Conservation (phyloP, 2,888 invertebrate genomes). For the Diplazon laetatorius region DNA sequence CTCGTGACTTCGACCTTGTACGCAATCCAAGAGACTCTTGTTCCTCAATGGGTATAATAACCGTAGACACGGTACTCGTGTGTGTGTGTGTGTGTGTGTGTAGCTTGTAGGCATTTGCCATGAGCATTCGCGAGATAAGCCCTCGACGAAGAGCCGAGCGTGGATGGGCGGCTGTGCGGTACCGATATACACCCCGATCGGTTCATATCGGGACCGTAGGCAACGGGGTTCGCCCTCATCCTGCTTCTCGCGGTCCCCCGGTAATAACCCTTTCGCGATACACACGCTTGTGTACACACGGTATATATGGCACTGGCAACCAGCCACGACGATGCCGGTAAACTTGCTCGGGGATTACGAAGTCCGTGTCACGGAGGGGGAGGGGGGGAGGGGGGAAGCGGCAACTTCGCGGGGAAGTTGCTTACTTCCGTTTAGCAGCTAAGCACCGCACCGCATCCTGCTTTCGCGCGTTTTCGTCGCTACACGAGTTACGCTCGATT, state of each 20-base stretch:
- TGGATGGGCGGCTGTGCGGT: not conserved
- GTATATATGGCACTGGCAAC: slow-evolving; percentile 70
- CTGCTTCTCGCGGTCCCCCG: slow-evolving; percentile 22
- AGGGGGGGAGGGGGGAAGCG: slow-evolving; percentile 32
- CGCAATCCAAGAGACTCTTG: too few relatives aligned
- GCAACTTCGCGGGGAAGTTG: slow-evolving; percentile 71
- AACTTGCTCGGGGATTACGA: slow-evolving; percentile 76
- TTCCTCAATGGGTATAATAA: too few relatives aligned
- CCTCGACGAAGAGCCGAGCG: slow-evolving; percentile 24
- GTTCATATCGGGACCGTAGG: too few relatives aligned
- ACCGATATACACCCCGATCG: too few relatives aligned
- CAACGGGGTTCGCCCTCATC: too few relatives aligned
- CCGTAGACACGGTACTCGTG: too few relatives aligned
- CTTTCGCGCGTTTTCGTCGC: slow-evolving; percentile 53
- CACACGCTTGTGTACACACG: slow-evolving; percentile 17
- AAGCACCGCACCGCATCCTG: slow-evolving; percentile 4
- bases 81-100: slow-evolving; percentile 9
- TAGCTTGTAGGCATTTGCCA: slow-evolving; percentile 41
- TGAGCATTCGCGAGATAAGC: slow-evolving; percentile 52
- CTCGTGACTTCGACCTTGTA: too few relatives aligned
- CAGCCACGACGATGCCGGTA: slow-evolving; percentile 74
- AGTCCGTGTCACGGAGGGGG: slow-evolving; percentile 47
- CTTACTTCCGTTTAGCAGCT: slow-evolving; percentile 60
- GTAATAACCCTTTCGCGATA: slow-evolving; percentile 25
- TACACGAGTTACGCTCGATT: slow-evolving; percentile 64